phyloP scores from a whole-genome alignment of 2,797 vertebrate species.

The Alca torda region DNA sequence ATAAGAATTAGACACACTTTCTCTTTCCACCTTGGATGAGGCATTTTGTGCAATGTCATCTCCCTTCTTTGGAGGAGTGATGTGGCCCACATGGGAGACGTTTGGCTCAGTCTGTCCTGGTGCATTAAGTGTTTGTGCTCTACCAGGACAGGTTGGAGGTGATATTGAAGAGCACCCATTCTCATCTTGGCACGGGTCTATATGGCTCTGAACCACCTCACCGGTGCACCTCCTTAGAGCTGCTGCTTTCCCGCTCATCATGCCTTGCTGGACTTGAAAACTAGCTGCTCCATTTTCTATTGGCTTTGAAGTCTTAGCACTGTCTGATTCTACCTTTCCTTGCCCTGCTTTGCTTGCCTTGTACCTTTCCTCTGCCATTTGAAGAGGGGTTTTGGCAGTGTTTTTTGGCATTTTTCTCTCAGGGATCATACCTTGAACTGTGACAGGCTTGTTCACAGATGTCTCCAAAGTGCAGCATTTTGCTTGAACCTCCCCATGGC shows the following conservation, averaged over 20 bases:
- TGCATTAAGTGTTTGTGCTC: conserved; percentile 60
- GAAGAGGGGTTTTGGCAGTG: conserved; percentile 36
- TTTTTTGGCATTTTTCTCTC: conserved; percentile 5
- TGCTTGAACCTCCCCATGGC: neutral
- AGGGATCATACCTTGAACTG: neutral
- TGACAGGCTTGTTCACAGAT: neutral
- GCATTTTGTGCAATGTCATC: conserved; percentile 29
- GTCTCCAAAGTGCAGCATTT: neutral
- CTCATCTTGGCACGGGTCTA: neutral
- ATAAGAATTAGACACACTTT: neutral
- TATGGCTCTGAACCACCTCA: conserved; percentile 47
- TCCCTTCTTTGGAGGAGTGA: neutral
- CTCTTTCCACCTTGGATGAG: conserved; percentile 35
- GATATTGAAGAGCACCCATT: neutral
- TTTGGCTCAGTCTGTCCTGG: conserved; percentile 49
- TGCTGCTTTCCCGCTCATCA: neutral
- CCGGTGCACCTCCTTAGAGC: neutral
- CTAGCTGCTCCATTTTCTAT: neutral
- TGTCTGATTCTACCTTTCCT: neutral
- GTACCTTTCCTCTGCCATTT: conserved; percentile 62
- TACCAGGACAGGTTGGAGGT: conserved; percentile 47
- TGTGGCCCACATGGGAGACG: neutral
- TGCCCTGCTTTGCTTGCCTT: conserved; percentile 64
- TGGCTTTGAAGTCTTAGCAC: neutral
- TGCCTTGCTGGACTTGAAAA: neutral